Conservation (phyloP, 2,888 invertebrate genomes). For the Drosophila limbata region DNA sequence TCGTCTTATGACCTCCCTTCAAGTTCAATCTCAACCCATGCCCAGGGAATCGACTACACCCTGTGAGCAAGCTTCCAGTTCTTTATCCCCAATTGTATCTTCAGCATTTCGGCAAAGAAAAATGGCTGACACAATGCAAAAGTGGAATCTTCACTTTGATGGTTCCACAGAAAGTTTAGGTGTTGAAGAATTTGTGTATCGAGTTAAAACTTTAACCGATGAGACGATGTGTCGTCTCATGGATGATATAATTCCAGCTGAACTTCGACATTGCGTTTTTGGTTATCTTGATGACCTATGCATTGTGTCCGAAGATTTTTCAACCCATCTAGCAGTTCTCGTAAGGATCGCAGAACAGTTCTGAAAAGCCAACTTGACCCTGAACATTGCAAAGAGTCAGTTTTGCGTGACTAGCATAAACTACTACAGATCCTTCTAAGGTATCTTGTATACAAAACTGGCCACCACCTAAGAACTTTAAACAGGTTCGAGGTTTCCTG, state of each 20-base stretch:
- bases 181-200: no score
- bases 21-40: no score
- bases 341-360: neutral
- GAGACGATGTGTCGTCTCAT: conserved; percentile 3
- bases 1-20: no score
- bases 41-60: no score
- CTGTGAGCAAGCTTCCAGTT: no score
- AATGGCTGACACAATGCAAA: no score
- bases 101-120: no score
- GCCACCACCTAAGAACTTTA: conserved; percentile 1
- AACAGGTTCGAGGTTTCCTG: conserved; percentile 1
- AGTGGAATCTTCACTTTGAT: no score
- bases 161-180: no score
- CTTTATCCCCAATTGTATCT: no score
- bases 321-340: neutral
- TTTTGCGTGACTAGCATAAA: conserved; percentile 4
- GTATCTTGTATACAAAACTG: neutral
- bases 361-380: neutral
- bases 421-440: neutral
- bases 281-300: conserved; percentile 1
- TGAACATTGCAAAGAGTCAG: conserved; percentile 1
- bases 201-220: no score
- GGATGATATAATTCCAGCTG: neutral
- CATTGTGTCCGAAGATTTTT: conserved; percentile 1
- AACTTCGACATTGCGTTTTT: conserved; percentile 1